Evolutionary conservation across 2,797 vertebrate species (phyloP).

Genomic region (Centropyge bicolor): DNA sequence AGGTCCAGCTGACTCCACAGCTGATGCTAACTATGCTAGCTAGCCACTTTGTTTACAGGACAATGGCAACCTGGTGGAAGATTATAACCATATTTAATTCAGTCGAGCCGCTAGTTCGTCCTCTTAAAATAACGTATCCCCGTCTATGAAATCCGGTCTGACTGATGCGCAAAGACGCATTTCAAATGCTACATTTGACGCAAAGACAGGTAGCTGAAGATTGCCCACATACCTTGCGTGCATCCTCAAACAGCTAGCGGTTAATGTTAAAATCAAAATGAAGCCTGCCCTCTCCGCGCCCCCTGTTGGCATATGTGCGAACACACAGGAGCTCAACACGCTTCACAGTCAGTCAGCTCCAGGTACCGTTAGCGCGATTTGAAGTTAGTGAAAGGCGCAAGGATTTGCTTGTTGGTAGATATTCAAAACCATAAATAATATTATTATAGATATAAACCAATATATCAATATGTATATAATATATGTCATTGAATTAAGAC

Average conservation of each 20-base stretch:
- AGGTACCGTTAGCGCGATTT: too few species aligned
- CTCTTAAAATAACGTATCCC: neutral
- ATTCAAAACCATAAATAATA: fast-evolving
- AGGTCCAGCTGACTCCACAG: constrained; percentile 54
- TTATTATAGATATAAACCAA: too few species aligned
- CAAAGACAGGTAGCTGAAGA: constrained; percentile 30
- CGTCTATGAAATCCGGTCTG: neutral
- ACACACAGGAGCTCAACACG: neutral
- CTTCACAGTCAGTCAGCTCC: too few species aligned
- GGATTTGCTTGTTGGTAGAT: too few species aligned
- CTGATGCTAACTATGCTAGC: constrained; percentile 68
- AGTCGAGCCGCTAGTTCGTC: neutral
- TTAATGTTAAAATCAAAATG: constrained; percentile 37
- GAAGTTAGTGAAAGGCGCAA: neutral
- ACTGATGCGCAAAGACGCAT: neutral
- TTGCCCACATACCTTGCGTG: constrained; percentile 62
- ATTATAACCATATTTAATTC: neutral
- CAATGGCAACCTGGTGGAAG: constrained; percentile 71
- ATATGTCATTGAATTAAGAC: too few species aligned
- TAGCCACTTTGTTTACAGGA: constrained; percentile 79
- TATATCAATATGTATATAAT: too few species aligned
- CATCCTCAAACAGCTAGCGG: constrained; percentile 61
- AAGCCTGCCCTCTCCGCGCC: constrained; percentile 61
- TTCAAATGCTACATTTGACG: neutral
- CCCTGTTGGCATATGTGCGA: constrained; percentile 56